Evolutionary conservation across 35 echinoderm and acorn worm species (phyloP), one percentile per base, ranked within the genome.

Genomic region (Antedon bifida): DNA sequence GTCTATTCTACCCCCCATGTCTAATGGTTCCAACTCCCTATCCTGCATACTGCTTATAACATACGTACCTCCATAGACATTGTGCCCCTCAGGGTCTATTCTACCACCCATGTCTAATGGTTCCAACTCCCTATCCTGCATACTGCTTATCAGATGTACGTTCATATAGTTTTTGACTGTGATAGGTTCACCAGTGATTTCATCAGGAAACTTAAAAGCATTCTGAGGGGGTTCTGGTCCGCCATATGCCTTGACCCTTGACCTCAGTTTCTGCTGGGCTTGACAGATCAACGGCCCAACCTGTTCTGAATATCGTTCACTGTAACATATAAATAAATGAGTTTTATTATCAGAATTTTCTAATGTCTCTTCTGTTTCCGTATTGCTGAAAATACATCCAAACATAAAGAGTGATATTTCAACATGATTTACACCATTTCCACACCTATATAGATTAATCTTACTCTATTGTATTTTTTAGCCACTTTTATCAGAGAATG

Each of bases 51-150:
- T n/a, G n/a, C n/a, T n/a, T n/a, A n/a, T n/a, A n/a, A n/a, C 14
- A 1, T 1, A 82, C 85, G 74, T 83, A 99, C 95, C 85, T 83
- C 87, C 88, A 87, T 99, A 99, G 0, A 99, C 95, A 83, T 99
- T 79, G 55, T 99, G 95, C n/a, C 95, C 95, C 73, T 92, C 95
- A 30, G 95, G 95, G 36, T 99, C 95, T 80, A 97, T 99, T 78
- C 90, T 79, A 1, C 95, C 95, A 7, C 95, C 95, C 77, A 86
- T 89, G 30, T 99, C 95, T 29, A 97, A 86, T 7, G 95, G 90
- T 14, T 89, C 81, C 11, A 36, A 26, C 31, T 78, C 35, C 10
- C 88, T 87, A 10, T 85, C 75, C 29, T 89, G 83, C 13, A 86
- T 36, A 34, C 89, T 80, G 0, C 92, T 51, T 7, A 30, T 92